Base-by-base conservation (phyloP, 1,140 invertebrate genomes). In the Drosophila hydei region DNA sequence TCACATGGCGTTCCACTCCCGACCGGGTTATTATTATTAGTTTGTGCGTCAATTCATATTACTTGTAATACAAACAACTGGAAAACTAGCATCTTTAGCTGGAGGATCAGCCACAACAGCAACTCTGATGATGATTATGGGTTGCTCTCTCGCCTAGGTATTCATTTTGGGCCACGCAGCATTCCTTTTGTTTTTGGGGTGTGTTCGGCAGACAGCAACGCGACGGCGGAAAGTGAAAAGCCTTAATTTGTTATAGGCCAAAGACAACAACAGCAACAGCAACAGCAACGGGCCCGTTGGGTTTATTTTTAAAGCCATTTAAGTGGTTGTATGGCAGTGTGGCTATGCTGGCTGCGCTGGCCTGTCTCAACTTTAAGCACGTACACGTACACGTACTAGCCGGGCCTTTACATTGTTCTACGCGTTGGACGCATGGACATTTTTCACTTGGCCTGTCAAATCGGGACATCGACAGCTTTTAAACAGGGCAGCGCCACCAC, bases 281-380 rank as follows among this genome's bases (percentile, higher is more conserved):
- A 14, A 30, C 63, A 47, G 36, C 52, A 47, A 5, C 55, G 21
- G 23, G 54, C 38, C 38, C 42, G 42, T 58, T 61, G 56, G 55
- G 74, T 78, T 79, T 85, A 85, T 85, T 85, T 85, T 85, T 85
- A 87, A 88, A 80, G 77, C 67, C 74, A 65, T 81, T 85, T 87
- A 88, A 85, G 81, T 87, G 81, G 70, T 58, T 65, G 4, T 23
- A 30, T 56, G 38, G 50, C 9, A 18, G 19, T 11, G 50, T 54
- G 43, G 42, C 33, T 36, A 40, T 8, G 16, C 19, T 23, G 45
- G 55, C 36, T 27, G 7, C n/a, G 16, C 54, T 18, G 50, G 52
- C 33, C 19, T 52, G 47, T 51, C 40, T n/a, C 50, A 72, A 69
- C 76, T 69, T 72, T 75, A 58, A 47, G 75, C 70, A 78, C 74